Evolutionary conservation across 2,797 vertebrate genomes (phyloP).

Genomic region (Amphiprion clarkii): DNA sequence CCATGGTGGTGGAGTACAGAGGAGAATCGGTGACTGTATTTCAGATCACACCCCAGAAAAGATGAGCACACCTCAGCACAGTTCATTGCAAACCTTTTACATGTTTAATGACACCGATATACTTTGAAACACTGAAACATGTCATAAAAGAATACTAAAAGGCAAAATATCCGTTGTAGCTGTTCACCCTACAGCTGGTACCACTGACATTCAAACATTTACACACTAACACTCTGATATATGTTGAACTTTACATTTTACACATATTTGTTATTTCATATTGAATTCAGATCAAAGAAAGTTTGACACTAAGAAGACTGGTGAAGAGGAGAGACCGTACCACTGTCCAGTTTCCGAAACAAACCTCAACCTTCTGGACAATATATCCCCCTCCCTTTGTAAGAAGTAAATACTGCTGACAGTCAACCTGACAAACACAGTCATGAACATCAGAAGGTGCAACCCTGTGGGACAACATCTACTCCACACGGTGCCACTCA

Average conservation of each 20-base stretch:
- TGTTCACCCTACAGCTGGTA: slow-evolving; percentile 36
- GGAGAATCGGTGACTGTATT: too few species aligned
- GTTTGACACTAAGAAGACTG: slow-evolving; percentile 23
- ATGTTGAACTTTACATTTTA: slow-evolving; percentile 54
- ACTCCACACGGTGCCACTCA: background rate
- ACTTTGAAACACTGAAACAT: slow-evolving; percentile 57
- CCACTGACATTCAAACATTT: slow-evolving; percentile 55
- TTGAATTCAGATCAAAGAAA: slow-evolving; percentile 13
- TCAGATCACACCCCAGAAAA: slow-evolving; percentile 1
- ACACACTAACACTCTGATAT: slow-evolving; percentile 49
- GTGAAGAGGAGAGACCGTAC: background rate
- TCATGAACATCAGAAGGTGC: background rate
- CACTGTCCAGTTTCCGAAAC: background rate
- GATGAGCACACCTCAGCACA: slow-evolving; percentile 4
- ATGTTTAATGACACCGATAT: slow-evolving; percentile 64
- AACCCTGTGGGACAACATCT: background rate
- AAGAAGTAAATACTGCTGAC: too few species aligned
- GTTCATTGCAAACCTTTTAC: slow-evolving; percentile 51
- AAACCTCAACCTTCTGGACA: background rate
- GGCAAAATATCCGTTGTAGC: slow-evolving; percentile 44
- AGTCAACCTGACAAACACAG: too few species aligned
- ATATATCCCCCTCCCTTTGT: too few species aligned
- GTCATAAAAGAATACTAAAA: slow-evolving; percentile 52
- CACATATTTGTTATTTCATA: slow-evolving; percentile 32
- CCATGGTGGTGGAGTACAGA: too few species aligned